A percentile compares a stretch with the other conserved stretches of the same genome.
Evolutionary conservation across 2,888 invertebrate genomes (phyloP).

Genomic region (Apamea anceps): DNA sequence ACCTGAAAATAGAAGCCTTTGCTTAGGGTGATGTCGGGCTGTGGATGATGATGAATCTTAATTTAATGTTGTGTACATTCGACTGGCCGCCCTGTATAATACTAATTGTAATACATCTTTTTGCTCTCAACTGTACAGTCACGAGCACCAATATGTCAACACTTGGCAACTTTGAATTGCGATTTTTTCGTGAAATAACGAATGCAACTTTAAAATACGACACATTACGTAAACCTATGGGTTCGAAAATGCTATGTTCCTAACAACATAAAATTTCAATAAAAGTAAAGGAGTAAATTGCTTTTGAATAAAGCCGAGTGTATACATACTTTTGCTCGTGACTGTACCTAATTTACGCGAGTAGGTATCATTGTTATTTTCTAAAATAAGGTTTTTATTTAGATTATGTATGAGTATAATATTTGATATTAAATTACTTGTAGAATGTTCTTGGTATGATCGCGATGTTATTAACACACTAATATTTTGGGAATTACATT

Average conservation of each 20-base stretch:
- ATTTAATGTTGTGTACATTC: neutral
- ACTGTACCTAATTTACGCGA: conserved; percentile 21
- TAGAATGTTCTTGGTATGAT: conserved; percentile 20
- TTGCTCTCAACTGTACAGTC: conserved; percentile 21
- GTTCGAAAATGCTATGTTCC: too few relatives aligned
- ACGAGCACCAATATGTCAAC: too few relatives aligned
- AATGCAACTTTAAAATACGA: too few relatives aligned
- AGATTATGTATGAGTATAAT: conserved; percentile 16
- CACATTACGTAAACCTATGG: too few relatives aligned
- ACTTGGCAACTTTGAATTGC: too few relatives aligned
- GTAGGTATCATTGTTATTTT: conserved; percentile 4
- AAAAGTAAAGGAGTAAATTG: too few relatives aligned
- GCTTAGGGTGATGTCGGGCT: too few relatives aligned
- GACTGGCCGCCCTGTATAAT: neutral
- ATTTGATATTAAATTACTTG: conserved; percentile 20
- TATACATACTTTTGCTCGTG: too few relatives aligned
- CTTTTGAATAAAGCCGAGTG: too few relatives aligned
- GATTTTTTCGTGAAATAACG: too few relatives aligned
- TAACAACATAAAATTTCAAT: too few relatives aligned
- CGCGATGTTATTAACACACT: conserved; percentile 1
- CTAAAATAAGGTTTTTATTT: conserved; percentile 37
- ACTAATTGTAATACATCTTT: neutral
- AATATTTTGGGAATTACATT: conserved; percentile 17
- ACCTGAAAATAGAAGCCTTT: too few relatives aligned
- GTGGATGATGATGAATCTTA: neutral